Percentiles rank a stretch among this genome's conserved stretches.
These are phyloP conservation scores for Harmothoe impar DNA, from an alignment of 2,888 invertebrate species.

Conservation along the genomic window DNA sequence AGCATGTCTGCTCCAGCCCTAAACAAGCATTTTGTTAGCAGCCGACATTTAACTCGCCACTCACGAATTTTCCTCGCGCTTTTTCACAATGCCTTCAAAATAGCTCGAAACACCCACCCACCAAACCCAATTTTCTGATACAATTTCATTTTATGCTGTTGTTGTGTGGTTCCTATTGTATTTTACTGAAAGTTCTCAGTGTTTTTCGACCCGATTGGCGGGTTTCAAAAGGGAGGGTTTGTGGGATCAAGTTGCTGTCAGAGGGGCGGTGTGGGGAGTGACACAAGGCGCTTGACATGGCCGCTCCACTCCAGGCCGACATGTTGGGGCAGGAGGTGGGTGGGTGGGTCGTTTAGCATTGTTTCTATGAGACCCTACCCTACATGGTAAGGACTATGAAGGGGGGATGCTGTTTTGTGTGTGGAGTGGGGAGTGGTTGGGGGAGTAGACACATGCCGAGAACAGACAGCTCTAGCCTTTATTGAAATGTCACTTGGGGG, in stretches of 20 bases:
- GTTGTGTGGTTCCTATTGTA: no score
- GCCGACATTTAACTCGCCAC: constrained; percentile 42
- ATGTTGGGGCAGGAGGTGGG: not conserved
- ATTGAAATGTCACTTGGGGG: not conserved
- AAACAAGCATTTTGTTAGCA: constrained; percentile 55
- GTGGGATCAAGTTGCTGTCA: constrained; percentile 43
- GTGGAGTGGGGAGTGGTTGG: not conserved
- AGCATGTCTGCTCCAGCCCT: constrained; percentile 38
- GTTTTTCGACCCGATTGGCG: not conserved
- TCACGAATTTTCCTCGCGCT: not conserved
- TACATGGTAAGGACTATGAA: not conserved
- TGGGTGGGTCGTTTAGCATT: constrained; percentile 32
- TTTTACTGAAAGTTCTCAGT: no score
- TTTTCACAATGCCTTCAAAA: not conserved
- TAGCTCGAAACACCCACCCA: no score
- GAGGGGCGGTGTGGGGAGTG: not conserved
- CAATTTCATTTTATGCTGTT: no score
- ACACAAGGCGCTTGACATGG: not conserved
- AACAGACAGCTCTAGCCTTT: not conserved
- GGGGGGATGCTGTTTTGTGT: not conserved
- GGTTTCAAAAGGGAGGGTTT: not conserved
- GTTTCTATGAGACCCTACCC: constrained; percentile 30
- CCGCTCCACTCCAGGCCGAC: not conserved
- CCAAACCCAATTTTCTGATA: no score
- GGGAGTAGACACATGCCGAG: not conserved